Conservation (phyloP, 2,797 vertebrate genomes). For the Gymnodraco acuticeps region DNA sequence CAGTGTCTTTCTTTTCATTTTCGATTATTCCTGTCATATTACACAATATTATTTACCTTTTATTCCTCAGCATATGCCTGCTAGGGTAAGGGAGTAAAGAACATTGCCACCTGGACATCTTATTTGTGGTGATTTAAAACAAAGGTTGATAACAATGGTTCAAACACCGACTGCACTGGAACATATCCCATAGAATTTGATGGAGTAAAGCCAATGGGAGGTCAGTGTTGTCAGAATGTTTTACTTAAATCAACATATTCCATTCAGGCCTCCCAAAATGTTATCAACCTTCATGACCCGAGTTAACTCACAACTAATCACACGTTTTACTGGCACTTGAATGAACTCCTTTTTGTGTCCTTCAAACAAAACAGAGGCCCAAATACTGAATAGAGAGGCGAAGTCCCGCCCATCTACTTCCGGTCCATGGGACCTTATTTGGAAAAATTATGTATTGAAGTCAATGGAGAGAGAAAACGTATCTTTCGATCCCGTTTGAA, state of each 20-base stretch:
- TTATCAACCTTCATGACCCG: neutral
- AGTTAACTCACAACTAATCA: neutral
- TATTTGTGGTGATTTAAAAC: neutral
- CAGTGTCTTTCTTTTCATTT: neutral
- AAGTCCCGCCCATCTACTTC: too few species aligned
- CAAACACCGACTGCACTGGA: neutral
- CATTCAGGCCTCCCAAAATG: neutral
- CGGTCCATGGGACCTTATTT: too few species aligned
- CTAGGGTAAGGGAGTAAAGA: neutral
- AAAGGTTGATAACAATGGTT: neutral
- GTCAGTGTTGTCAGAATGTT: neutral
- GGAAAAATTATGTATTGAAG: too few species aligned
- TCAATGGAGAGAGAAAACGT: too few species aligned
- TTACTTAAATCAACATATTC: neutral
- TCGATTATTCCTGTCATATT: neutral
- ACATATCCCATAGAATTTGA: neutral
- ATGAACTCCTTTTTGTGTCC: too few species aligned
- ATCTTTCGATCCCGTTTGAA: too few species aligned
- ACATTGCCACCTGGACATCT: neutral
- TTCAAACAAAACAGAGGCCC: neutral
- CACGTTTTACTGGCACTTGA: neutral
- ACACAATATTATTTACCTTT: slow-evolving; percentile 9
- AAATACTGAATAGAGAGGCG: neutral
- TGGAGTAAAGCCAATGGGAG: neutral
- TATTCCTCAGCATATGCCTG: neutral